Conservation (phyloP, 2,888 invertebrate genomes). For the Strigamia crassipes region DNA sequence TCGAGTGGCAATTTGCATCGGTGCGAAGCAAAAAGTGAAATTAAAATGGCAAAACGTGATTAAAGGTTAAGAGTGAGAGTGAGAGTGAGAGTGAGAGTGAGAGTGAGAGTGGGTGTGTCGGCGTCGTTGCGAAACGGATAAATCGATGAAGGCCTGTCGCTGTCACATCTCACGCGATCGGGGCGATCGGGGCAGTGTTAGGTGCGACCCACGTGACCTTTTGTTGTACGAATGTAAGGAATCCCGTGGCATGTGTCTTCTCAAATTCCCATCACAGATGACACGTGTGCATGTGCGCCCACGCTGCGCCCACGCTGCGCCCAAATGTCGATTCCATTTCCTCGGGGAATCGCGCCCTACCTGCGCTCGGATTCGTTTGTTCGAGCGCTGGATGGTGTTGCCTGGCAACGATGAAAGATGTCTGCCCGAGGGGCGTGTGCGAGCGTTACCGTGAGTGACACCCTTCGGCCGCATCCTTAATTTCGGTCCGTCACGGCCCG, state of each 20-base stretch:
- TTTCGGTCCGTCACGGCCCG: background rate
- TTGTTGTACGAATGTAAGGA: too few species aligned
- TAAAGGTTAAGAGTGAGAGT: too few species aligned
- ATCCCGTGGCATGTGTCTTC: background rate
- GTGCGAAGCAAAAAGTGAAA: too few species aligned
- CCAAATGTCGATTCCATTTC: background rate
- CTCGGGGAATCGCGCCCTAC: background rate
- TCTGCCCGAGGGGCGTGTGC: background rate
- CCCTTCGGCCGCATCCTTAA: background rate
- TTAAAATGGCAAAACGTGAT: too few species aligned
- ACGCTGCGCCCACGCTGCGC: background rate
- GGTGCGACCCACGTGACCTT: too few species aligned
- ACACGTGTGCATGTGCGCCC: background rate
- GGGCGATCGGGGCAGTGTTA: too few species aligned
- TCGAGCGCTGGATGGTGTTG: background rate
- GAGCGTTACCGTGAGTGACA: background rate
- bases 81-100: too few species aligned
- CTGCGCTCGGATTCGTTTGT: slow-evolving; percentile 11
- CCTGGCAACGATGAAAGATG: slow-evolving; percentile 1
- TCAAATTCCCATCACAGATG: background rate
- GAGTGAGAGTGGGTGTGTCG: too few species aligned
- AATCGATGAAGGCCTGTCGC: background rate
- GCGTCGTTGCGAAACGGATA: background rate
- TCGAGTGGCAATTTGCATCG: too few species aligned
- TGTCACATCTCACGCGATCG: too few species aligned